A percentile compares a stretch with the other conserved stretches of the same genome.
phyloP scores from a whole-genome alignment of 2,797 vertebrate genomes.

The Pantherophis alleghaniensis region DNA sequence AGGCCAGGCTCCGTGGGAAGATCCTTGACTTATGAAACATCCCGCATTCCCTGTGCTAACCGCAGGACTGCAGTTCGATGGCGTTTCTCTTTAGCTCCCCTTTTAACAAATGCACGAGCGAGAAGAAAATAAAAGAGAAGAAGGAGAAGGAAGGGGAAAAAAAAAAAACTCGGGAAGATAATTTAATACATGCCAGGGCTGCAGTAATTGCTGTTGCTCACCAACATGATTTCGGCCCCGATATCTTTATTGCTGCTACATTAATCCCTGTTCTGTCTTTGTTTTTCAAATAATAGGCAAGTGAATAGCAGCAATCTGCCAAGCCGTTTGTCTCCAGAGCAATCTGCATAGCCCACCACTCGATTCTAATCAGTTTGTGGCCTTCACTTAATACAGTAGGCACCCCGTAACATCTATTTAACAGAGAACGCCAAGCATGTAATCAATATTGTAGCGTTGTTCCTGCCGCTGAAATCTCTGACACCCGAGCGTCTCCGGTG shows the following conservation, averaged over 20 bases:
- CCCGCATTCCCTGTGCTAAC: not conserved
- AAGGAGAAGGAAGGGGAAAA: too few relatives aligned
- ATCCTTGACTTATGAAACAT: not conserved
- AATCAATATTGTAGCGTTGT: not conserved
- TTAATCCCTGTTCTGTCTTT: slow-evolving; percentile 16
- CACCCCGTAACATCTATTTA: slow-evolving; percentile 33
- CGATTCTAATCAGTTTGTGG: slow-evolving; percentile 52
- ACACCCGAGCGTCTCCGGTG: not conserved
- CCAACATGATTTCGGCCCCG: not conserved
- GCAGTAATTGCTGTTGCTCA: not conserved
- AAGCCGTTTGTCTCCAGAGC: slow-evolving; percentile 35
- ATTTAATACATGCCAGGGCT: not conserved
- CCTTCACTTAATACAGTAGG: slow-evolving; percentile 26
- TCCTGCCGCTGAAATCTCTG: not conserved
- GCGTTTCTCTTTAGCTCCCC: not conserved
- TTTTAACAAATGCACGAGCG: not conserved
- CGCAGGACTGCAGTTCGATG: not conserved
- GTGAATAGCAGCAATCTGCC: slow-evolving; percentile 43
- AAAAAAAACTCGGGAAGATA: not conserved
- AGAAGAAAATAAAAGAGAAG: not conserved
- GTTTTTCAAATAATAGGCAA: slow-evolving; percentile 29
- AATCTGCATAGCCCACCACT: slow-evolving; percentile 37
- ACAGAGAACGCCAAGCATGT: not conserved
- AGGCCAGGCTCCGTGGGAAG: not conserved
- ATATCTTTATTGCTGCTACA: slow-evolving; percentile 7